phyloP scores from a whole-genome alignment of 2,113 vertebrate species.

The Salminus brasiliensis region DNA sequence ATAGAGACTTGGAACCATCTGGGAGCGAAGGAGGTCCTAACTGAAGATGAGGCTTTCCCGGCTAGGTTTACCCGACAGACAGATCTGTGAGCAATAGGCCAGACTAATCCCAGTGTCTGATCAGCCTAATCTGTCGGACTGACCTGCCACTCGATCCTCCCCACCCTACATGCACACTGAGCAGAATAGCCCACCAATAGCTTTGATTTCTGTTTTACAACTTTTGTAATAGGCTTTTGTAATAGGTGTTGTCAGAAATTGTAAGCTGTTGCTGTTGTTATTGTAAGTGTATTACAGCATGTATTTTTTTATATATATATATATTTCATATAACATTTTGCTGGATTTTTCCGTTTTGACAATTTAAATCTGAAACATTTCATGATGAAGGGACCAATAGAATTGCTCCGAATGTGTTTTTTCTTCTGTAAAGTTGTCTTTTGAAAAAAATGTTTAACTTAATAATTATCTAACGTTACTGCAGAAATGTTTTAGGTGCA shows the following conservation, averaged over 20 bases:
- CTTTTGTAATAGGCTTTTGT: not conserved
- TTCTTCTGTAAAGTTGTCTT: no score
- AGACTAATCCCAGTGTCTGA: slow-evolving; percentile 71
- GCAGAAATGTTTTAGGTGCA: no score
- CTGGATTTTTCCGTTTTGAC: no score
- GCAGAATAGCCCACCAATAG: slow-evolving; percentile 34
- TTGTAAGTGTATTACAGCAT: not conserved
- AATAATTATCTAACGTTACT: no score
- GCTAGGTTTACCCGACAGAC: slow-evolving; percentile 46
- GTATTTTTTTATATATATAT: no score
- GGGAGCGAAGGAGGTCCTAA: slow-evolving; percentile 40
- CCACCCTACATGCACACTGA: slow-evolving; percentile 33
- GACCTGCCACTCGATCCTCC: slow-evolving; percentile 32
- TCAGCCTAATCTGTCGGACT: slow-evolving; percentile 68
- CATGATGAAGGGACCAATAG: no score
- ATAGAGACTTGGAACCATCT: slow-evolving; percentile 32
- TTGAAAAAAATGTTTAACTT: no score
- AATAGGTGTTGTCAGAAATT: no score
- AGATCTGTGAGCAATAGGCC: slow-evolving; percentile 38
- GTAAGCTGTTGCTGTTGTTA: no score
- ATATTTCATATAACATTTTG: no score
- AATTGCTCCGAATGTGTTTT: no score
- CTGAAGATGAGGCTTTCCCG: slow-evolving; percentile 3
- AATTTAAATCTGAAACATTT: no score
- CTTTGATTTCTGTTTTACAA: not conserved